These are phyloP conservation scores for Anagrus nilaparvatae DNA, from an alignment of 1,140 invertebrate genomes.

Conservation along the genomic window DNA sequence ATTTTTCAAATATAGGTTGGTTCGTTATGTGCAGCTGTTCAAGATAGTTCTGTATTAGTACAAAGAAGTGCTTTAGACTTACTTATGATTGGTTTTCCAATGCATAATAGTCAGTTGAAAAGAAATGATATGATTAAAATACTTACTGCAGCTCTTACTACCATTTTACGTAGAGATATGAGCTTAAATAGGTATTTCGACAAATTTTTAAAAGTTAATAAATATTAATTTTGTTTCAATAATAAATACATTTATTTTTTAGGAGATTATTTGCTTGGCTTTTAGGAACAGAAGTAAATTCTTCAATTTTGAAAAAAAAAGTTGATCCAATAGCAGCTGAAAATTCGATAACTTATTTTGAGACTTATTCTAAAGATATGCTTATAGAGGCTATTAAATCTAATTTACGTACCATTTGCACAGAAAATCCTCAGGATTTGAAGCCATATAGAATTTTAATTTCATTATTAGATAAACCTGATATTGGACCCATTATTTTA, in stretches of 20 bases:
- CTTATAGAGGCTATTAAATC: constrained; percentile 55
- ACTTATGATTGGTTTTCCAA: constrained; percentile 73
- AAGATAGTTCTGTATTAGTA: constrained; percentile 74
- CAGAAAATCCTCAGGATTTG: constrained; percentile 54
- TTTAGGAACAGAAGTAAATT: constrained; percentile 60
- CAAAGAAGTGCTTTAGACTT: constrained; percentile 83
- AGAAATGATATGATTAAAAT: constrained; percentile 66
- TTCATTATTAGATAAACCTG: constrained; percentile 80
- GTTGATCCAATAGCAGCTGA: constrained; percentile 26
- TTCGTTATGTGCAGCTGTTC: constrained; percentile 62
- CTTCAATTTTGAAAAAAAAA: constrained; percentile 44
- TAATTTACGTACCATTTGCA: constrained; percentile 48
- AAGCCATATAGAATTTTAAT: constrained; percentile 78
- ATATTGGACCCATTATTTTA: constrained; percentile 76
- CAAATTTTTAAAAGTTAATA: too few species aligned
- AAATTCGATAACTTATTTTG: constrained; percentile 55
- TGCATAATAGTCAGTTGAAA: constrained; percentile 70
- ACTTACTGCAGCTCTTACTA: constrained; percentile 69
- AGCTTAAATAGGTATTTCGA: constrained; percentile 66
- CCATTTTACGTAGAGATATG: constrained; percentile 83
- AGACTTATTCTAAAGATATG: constrained; percentile 60
- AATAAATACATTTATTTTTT: too few species aligned
- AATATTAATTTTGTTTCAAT: too few species aligned
- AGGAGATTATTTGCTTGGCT: constrained; percentile 78
- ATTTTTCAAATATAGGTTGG: constrained; percentile 41